Percentiles rank a stretch among this genome's conserved stretches.
Conservation (phyloP, 1,140 invertebrate genomes). For the Euglossa dilemma region DNA sequence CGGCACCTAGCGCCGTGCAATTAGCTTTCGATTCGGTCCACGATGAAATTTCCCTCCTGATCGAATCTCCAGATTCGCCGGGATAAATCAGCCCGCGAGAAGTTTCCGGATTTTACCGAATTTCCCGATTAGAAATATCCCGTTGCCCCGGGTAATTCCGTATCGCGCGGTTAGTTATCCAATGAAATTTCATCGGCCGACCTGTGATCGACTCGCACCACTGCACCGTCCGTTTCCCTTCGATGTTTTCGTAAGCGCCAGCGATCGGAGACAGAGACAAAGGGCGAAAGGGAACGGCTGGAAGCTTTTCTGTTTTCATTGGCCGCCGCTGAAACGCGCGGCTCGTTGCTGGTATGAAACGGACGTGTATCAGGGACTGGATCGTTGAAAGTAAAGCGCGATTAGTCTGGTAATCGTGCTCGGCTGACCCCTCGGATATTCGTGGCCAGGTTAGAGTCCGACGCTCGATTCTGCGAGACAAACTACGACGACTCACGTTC, state of each 20-base stretch:
- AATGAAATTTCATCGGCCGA: background rate
- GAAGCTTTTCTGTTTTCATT: background rate
- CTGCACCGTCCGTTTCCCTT: no score
- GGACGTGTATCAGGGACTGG: background rate
- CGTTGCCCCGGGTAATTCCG: background rate
- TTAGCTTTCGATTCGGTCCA: constrained; percentile 14
- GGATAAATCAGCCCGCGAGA: no score
- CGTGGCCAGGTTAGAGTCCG: background rate
- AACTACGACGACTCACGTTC: constrained; percentile 64
- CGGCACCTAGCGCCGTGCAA: background rate
- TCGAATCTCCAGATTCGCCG: background rate
- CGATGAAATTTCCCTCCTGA: no score
- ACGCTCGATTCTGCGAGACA: constrained; percentile 64
- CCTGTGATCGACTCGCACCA: background rate
- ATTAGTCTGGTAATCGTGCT: constrained; percentile 59
- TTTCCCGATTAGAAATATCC: no score
- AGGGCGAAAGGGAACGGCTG: background rate
- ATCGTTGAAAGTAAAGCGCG: constrained; percentile 57
- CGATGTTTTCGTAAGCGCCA: background rate
- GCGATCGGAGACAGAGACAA: background rate
- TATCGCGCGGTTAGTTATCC: no score
- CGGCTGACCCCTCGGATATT: background rate
- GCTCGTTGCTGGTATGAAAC: background rate
- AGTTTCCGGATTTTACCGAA: background rate
- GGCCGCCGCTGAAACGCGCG: background rate